phyloP scores from a whole-genome alignment of 2,888 invertebrate species.

The Drosophila lacicola region DNA sequence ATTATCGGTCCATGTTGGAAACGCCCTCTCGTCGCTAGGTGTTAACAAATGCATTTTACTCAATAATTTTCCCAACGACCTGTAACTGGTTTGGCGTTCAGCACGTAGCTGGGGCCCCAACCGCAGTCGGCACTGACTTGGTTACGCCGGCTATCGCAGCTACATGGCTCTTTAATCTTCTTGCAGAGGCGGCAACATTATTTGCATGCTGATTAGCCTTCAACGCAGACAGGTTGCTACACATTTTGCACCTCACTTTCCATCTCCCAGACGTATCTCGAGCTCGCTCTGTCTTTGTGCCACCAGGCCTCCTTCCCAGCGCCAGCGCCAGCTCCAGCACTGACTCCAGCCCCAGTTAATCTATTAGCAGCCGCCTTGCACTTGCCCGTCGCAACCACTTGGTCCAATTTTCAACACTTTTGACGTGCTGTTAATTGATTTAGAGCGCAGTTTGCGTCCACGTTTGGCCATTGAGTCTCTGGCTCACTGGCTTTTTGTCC shows the following conservation, averaged over 20 bases:
- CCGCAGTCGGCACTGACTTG: conserved; percentile 1
- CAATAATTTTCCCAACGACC: conserved; percentile 65
- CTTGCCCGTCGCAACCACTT: conserved; percentile 42
- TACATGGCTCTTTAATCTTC: conserved; percentile 73
- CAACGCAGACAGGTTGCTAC: conserved; percentile 65
- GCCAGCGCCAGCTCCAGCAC: conserved; percentile 2
- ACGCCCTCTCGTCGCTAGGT: conserved; percentile 71
- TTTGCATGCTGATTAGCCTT: conserved; percentile 82
- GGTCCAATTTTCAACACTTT: conserved; percentile 81
- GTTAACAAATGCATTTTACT: conserved; percentile 82
- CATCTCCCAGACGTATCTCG: conserved; percentile 15
- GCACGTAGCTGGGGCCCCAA: conserved; percentile 28
- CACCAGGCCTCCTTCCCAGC: not conserved
- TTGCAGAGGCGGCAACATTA: conserved; percentile 76
- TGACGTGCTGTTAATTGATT: conserved; percentile 81
- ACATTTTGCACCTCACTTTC: conserved; percentile 51
- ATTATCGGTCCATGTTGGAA: conserved; percentile 62
- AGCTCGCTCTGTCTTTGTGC: conserved; percentile 12
- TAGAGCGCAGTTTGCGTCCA: conserved; percentile 66
- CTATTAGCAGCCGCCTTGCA: conserved; percentile 53
- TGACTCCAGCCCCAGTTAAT: conserved; percentile 33
- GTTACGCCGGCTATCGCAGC: conserved; percentile 63
- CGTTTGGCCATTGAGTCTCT: conserved; percentile 43
- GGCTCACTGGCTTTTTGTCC: conserved; percentile 18
- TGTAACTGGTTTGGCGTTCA: conserved; percentile 73